Evolutionary conservation across 2,888 invertebrate species (phyloP).

Genomic region (Apoderus coryli): DNA sequence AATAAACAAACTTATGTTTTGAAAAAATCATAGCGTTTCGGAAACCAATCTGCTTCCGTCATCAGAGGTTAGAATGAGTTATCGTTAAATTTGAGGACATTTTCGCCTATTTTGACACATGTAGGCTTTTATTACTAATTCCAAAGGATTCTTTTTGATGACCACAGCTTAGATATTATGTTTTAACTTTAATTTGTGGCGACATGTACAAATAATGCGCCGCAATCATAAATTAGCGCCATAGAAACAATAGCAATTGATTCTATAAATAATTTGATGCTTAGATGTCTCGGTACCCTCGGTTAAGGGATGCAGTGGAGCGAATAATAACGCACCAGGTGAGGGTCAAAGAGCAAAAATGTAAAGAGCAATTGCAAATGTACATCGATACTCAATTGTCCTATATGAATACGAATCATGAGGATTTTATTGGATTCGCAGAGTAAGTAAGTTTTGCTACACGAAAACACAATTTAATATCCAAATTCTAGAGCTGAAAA

Average conservation of each 20-base stretch:
- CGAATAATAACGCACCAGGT: conserved; percentile 89
- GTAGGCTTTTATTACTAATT: no score
- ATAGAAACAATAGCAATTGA: no score
- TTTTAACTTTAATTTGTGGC: not conserved
- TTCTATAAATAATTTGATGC: conserved; percentile 1
- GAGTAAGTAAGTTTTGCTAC: conserved; percentile 50
- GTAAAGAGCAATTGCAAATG: conserved; percentile 88
- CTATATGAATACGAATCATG: conserved; percentile 98
- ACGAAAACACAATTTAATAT: not conserved
- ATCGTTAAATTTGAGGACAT: no score
- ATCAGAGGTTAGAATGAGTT: no score
- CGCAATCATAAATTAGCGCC: no score
- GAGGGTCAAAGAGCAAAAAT: conserved; percentile 83
- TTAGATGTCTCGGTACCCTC: conserved; percentile 93
- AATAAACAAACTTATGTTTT: no score
- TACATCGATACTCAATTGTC: conserved; percentile 93
- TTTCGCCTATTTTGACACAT: no score
- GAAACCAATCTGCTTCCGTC: no score
- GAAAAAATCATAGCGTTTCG: no score
- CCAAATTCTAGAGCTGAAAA: conserved; percentile 72
- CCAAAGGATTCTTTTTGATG: not conserved
- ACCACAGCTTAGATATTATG: not conserved
- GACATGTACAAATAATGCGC: not conserved
- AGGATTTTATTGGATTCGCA: conserved; percentile 97
- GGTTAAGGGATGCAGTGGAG: conserved; percentile 94